Conservation (phyloP, 2,113 vertebrate species). For the Microcebus murinus region DNA sequence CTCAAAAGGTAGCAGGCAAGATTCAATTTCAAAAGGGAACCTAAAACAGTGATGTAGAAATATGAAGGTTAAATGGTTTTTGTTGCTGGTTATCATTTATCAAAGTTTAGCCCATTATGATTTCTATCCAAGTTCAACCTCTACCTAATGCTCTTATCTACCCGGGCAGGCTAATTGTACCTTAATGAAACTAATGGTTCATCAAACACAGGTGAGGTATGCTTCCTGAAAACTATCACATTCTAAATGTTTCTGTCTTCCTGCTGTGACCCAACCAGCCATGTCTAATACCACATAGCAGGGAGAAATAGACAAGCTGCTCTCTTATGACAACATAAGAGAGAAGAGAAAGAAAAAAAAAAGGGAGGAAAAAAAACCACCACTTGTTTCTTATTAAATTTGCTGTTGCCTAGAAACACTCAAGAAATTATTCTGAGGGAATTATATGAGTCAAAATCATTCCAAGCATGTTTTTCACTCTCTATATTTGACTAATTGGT, state of each 20-base stretch:
- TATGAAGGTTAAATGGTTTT: neutral
- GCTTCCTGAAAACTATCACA: neutral
- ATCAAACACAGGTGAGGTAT: neutral
- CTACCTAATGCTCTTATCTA: neutral
- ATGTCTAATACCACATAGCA: neutral
- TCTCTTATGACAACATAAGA: neutral
- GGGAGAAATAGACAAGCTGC: neutral
- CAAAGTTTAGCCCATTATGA: neutral
- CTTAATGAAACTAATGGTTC: neutral
- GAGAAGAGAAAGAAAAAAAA: neutral
- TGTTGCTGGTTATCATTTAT: neutral
- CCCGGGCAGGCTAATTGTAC: neutral
- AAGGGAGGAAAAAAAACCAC: neutral
- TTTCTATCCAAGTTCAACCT: neutral
- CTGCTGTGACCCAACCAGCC: neutral
- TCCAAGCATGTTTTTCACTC: slow-evolving; percentile 62
- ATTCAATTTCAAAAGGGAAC: neutral
- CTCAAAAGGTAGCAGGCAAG: neutral
- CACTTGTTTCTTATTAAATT: slow-evolving; percentile 67
- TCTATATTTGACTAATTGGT: slow-evolving; percentile 54
- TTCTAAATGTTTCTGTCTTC: neutral
- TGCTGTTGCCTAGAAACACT: slow-evolving; percentile 73
- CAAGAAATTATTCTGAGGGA: slow-evolving; percentile 62
- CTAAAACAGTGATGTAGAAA: neutral
- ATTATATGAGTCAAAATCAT: slow-evolving; percentile 65